Evolutionary conservation across 1,140 invertebrate genomes (phyloP).

Genomic region (Brachionus koreanus): DNA sequence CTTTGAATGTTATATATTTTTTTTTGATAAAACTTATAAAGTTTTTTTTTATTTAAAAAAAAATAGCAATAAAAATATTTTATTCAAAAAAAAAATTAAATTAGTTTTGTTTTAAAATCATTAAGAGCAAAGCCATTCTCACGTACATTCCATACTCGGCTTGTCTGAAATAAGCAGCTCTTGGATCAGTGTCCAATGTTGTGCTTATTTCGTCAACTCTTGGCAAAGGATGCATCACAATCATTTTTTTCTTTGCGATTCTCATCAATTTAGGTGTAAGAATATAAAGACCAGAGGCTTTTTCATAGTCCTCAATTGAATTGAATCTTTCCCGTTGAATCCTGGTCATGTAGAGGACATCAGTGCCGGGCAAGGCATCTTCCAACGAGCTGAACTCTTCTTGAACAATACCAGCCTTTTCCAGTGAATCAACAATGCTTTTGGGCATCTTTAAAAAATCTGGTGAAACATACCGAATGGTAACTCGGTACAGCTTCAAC

Average conservation of each 20-base stretch:
- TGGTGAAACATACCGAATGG: slow-evolving; percentile 80
- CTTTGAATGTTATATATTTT: not conserved
- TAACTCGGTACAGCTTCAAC: slow-evolving; percentile 53
- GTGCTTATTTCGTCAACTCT: slow-evolving; percentile 83
- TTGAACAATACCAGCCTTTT: slow-evolving; percentile 72
- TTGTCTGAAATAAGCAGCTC: slow-evolving; percentile 96
- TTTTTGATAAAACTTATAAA: not conserved
- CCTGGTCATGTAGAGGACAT: slow-evolving; percentile 95
- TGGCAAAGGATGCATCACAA: slow-evolving; percentile 95
- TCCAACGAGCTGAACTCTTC: slow-evolving; percentile 66
- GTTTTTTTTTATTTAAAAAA: not conserved
- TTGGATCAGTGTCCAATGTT: slow-evolving; percentile 87
- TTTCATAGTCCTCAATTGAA: slow-evolving; percentile 76
- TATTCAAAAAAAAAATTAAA: not conserved
- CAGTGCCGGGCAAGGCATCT: slow-evolving; percentile 80
- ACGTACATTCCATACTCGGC: slow-evolving; percentile 96
- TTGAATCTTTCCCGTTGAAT: slow-evolving; percentile 91
- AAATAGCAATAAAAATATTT: not conserved
- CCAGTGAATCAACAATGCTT: slow-evolving; percentile 73
- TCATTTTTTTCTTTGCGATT: slow-evolving; percentile 78
- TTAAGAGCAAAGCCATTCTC: slow-evolving; percentile 88
- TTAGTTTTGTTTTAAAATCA: slow-evolving; percentile 66
- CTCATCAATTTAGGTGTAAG: slow-evolving; percentile 94
- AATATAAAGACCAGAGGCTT: slow-evolving; percentile 77
- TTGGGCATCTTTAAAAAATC: slow-evolving; percentile 80